These are phyloP conservation scores for Drosophila yakuba DNA, from an alignment of 1,140 invertebrate genomes.

Conservation along the genomic window DNA sequence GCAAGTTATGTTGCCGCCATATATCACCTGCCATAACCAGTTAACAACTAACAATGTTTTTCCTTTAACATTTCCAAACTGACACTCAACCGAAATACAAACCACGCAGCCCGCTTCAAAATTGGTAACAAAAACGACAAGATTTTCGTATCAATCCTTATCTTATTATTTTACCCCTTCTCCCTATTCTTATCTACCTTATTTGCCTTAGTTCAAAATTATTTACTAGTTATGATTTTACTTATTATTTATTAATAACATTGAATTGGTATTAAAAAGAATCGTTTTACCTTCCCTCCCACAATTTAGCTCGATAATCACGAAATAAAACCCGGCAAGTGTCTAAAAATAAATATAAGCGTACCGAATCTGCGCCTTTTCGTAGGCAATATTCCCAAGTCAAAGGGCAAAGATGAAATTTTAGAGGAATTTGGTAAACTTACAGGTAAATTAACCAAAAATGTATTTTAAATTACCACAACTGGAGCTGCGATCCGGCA, in stretches of 20 bases:
- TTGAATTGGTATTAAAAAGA: slow-evolving; percentile 76
- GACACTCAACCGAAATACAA: slow-evolving; percentile 25
- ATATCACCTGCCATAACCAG: slow-evolving; percentile 13
- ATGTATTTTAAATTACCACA: slow-evolving; percentile 71
- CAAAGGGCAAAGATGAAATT: slow-evolving; percentile 99
- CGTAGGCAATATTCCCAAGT: slow-evolving; percentile 99
- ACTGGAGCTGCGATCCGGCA: slow-evolving; percentile 33
- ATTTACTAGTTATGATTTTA: slow-evolving; percentile 33
- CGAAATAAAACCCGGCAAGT: slow-evolving; percentile 99
- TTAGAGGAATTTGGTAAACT: slow-evolving; percentile 99
- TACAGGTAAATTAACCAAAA: slow-evolving; percentile 94
- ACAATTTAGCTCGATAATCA: slow-evolving; percentile 97
- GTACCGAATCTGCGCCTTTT: slow-evolving; percentile 99
- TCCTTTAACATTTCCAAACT: slow-evolving; percentile 61
- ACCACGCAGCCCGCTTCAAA: slow-evolving; percentile 47
- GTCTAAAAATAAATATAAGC: slow-evolving; percentile 99
- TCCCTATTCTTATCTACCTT: slow-evolving; percentile 3
- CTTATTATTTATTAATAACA: slow-evolving; percentile 63
- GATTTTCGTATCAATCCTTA: slow-evolving; percentile 8
- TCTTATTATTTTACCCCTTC: slow-evolving; percentile 21
- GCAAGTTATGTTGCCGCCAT: not conserved
- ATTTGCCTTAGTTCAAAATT: slow-evolving; percentile 36
- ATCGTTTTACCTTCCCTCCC: slow-evolving; percentile 85
- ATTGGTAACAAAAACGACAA: slow-evolving; percentile 62
- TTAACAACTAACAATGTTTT: slow-evolving; percentile 54